Conservation (phyloP, 2,113 vertebrate genomes). For the Sinocyclocheilus maitianheensis region DNA sequence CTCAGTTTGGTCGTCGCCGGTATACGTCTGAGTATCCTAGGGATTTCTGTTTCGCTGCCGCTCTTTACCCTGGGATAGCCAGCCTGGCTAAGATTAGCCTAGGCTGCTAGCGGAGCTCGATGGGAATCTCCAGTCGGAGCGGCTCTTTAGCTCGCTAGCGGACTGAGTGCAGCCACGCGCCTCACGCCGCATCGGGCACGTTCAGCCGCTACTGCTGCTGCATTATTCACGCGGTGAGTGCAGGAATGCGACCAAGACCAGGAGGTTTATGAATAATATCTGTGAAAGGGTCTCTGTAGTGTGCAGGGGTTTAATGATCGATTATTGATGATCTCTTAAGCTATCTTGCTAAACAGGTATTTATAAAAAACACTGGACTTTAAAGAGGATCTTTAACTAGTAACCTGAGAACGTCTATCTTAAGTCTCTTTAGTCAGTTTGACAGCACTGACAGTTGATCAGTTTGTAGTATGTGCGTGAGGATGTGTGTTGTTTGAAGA, state of each 20-base stretch:
- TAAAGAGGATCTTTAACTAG: slow-evolving; percentile 17
- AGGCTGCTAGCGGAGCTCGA: slow-evolving; percentile 26
- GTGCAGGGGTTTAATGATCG: neutral
- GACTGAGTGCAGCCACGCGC: slow-evolving; percentile 35
- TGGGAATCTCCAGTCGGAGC: slow-evolving; percentile 35
- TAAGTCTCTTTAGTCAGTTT: neutral
- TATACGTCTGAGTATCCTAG: neutral
- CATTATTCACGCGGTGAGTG: slow-evolving; percentile 34
- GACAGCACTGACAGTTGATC: slow-evolving; percentile 18
- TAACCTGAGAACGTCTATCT: slow-evolving; percentile 11
- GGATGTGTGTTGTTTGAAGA: neutral
- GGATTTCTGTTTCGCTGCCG: neutral
- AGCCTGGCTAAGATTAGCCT: slow-evolving; percentile 44
- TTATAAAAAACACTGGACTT: slow-evolving; percentile 7
- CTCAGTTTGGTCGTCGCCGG: neutral
- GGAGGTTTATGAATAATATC: neutral
- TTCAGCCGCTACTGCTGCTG: slow-evolving; percentile 26
- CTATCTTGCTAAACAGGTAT: neutral
- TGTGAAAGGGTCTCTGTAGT: neutral
- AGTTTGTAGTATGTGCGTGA: neutral
- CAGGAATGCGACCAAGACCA: neutral
- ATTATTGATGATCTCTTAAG: neutral
- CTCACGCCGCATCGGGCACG: slow-evolving; percentile 6
- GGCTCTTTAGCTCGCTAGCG: slow-evolving; percentile 41
- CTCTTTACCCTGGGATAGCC: slow-evolving; percentile 28